Evolutionary conservation across 2,888 invertebrate genomes (phyloP).

Genomic region (Gortyna flavago): DNA sequence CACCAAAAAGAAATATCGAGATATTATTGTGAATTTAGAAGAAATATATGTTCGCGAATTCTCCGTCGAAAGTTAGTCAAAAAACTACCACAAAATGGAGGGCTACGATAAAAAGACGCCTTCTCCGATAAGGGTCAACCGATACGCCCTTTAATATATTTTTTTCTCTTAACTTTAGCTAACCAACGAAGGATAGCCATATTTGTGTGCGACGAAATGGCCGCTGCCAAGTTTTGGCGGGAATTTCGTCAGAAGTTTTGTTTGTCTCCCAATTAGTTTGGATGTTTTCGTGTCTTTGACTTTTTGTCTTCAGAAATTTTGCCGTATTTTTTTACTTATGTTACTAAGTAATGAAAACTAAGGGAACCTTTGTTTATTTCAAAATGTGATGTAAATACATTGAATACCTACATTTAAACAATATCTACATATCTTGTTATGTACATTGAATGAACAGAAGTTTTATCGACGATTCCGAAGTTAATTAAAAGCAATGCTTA

Average conservation of each 20-base stretch:
- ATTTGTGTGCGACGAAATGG: constrained; percentile 59
- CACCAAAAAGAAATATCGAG: constrained; percentile 3
- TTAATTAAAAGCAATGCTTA: neutral
- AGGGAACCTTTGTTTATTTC: neutral
- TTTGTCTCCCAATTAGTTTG: constrained; percentile 47
- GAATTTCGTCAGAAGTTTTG: constrained; percentile 37
- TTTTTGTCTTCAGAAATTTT: constrained; percentile 13
- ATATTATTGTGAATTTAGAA: constrained; percentile 29
- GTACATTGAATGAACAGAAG: neutral
- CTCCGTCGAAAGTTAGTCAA: constrained; percentile 59
- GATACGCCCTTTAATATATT: constrained; percentile 71
- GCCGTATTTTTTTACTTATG: neutral
- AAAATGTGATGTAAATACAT: neutral
- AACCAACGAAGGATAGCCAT: constrained; percentile 51
- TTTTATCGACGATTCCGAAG: neutral
- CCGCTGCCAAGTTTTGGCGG: constrained; percentile 44
- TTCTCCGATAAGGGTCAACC: constrained; percentile 77
- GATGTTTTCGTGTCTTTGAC: constrained; percentile 6
- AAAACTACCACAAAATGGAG: constrained; percentile 69
- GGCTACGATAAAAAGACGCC: constrained; percentile 65
- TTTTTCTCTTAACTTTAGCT: constrained; percentile 58
- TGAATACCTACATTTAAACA: no score
- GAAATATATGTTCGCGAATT: constrained; percentile 32
- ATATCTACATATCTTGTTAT: neutral
- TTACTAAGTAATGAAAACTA: constrained; percentile 1